phyloP scores from a whole-genome alignment of 2,113 vertebrate genomes.

The Cyphomyrus plagiostoma region DNA sequence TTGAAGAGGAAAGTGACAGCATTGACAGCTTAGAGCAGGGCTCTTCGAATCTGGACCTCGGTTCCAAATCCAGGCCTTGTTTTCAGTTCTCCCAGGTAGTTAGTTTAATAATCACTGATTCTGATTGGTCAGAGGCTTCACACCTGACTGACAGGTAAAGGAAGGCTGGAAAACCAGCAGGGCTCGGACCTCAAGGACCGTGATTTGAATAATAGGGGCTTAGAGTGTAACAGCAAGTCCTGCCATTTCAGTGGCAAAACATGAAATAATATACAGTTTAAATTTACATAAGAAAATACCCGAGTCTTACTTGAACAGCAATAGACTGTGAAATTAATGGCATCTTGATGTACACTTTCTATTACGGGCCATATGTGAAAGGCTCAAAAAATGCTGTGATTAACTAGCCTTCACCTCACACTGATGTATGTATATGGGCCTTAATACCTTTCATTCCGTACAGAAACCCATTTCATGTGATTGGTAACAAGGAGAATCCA shows the following conservation, averaged over 20 bases:
- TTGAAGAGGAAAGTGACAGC: neutral
- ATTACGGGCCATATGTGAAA: neutral
- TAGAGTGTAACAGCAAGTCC: neutral
- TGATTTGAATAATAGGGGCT: no score
- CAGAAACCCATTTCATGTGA: neutral
- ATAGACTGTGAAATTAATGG: neutral
- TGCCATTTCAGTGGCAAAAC: neutral
- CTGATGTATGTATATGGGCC: neutral
- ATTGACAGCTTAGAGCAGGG: neutral
- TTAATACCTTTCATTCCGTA: neutral
- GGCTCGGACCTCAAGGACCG: no score
- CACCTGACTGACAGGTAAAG: no score
- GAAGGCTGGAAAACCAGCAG: no score
- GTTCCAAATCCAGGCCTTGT: no score
- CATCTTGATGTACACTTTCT: neutral
- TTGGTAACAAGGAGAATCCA: slow-evolving; percentile 44
- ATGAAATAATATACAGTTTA: neutral
- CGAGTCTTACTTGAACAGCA: neutral
- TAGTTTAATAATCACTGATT: no score
- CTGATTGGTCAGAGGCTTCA: no score
- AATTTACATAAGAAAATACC: neutral
- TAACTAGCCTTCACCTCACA: neutral
- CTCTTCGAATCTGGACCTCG: no score
- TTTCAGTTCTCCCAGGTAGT: no score
- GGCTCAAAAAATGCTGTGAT: neutral